phyloP scores from a whole-genome alignment of 2,888 invertebrate genomes.

The Pantelozetes paolii region DNA sequence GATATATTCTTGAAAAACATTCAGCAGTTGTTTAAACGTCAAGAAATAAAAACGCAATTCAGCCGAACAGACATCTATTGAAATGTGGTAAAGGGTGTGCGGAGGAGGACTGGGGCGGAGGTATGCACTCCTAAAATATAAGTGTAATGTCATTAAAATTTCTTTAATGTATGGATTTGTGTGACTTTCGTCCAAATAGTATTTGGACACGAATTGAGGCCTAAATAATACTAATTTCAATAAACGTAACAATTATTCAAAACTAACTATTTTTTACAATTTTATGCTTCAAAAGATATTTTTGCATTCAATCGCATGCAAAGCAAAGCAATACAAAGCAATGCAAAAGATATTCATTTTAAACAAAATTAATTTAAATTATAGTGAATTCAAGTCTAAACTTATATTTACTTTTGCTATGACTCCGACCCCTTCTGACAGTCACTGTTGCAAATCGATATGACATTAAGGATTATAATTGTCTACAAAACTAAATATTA shows the following conservation, averaged over 20 bases:
- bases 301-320: neutral
- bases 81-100: slow-evolving; percentile 24
- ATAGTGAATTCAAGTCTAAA: neutral
- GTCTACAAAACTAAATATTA: neutral
- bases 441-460: neutral
- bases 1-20: neutral
- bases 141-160: slow-evolving; percentile 7
- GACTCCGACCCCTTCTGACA: neutral
- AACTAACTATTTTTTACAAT: neutral
- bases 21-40: slow-evolving; percentile 6
- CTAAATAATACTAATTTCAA: neutral
- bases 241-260: slow-evolving; percentile 5
- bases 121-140: neutral
- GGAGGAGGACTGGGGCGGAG: slow-evolving; percentile 25
- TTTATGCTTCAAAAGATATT: slow-evolving; percentile 11
- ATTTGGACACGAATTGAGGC: neutral
- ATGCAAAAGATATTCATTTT: neutral
- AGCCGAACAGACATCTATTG: slow-evolving; percentile 12
- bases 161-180: neutral
- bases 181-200: neutral
- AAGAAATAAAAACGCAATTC: slow-evolving; percentile 23
- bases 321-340: too few species aligned
- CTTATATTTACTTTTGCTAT: neutral
- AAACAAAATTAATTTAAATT: slow-evolving; percentile 14
- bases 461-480: neutral